Evolutionary conservation across 2,797 vertebrate species (phyloP).

Genomic region (Ispidina lecontei): DNA sequence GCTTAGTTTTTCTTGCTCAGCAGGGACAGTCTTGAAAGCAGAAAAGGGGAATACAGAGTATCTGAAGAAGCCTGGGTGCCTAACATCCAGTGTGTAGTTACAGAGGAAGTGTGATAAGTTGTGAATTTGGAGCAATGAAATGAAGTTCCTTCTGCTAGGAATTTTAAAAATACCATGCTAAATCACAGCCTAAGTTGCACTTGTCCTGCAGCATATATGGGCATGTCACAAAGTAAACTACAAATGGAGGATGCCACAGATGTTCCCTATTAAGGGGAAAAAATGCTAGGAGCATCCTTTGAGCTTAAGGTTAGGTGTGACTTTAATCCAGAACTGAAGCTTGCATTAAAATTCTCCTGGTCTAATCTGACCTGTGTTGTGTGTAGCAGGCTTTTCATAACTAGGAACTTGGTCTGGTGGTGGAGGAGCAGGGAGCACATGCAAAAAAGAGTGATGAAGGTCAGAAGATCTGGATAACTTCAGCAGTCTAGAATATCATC

Average conservation of each 20-base stretch:
- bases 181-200: not conserved
- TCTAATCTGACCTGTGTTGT: not conserved
- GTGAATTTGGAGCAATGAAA: not conserved
- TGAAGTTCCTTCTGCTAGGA: not conserved
- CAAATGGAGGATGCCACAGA: not conserved
- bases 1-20: not conserved
- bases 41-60: not conserved
- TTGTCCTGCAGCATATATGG: not conserved
- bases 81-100: not conserved
- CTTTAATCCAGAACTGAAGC: not conserved
- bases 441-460: not conserved
- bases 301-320: not conserved
- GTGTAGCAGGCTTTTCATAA: not conserved
- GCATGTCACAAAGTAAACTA: not conserved
- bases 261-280: not conserved
- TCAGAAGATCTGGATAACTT: not conserved
- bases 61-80: not conserved
- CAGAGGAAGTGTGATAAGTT: not conserved
- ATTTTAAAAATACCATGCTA: not conserved
- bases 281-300: not conserved
- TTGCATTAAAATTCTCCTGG: not conserved
- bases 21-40: not conserved
- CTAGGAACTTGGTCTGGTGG: not conserved
- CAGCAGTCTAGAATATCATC: not conserved
- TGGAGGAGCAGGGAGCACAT: fast-evolving